These are phyloP conservation scores for Lymantria monacha DNA, from an alignment of 2,888 invertebrate species.

Conservation along the genomic window DNA sequence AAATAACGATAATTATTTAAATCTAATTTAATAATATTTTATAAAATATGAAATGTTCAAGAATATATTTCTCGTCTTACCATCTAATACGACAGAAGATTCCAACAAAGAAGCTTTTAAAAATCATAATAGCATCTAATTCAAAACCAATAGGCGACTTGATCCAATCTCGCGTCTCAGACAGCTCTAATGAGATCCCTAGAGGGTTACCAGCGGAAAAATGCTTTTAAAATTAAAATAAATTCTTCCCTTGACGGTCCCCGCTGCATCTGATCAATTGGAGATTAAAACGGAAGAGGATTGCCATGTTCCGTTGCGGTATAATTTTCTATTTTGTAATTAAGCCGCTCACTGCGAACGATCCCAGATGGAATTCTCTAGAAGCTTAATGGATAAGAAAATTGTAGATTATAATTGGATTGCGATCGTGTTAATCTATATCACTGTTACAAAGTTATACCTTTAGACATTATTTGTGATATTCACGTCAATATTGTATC, in stretches of 20 bases:
- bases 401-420: conserved; percentile 11
- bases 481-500: no score
- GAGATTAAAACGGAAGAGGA: conserved; percentile 60
- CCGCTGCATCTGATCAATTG: conserved; percentile 57
- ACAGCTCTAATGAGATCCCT: conserved; percentile 61
- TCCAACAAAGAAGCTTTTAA: conserved; percentile 21
- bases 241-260: conserved; percentile 43
- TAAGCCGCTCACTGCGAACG: conserved; percentile 37
- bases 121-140: conserved; percentile 27
- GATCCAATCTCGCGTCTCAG: conserved; percentile 25
- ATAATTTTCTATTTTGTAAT: conserved; percentile 42
- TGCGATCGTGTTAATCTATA: no score
- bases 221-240: conserved; percentile 64
- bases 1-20: no score
- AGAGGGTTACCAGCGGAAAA: conserved; percentile 48
- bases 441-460: no score
- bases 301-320: conserved; percentile 36
- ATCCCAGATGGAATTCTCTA: conserved; percentile 9
- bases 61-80: neutral
- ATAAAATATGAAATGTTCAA: neutral
- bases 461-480: no score
- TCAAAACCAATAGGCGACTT: conserved; percentile 20
- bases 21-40: no score
- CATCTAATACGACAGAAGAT: neutral
- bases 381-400: conserved; percentile 5